These are phyloP conservation scores for Campoplex capitator DNA, from an alignment of 2,888 invertebrate species.

Conservation along the genomic window DNA sequence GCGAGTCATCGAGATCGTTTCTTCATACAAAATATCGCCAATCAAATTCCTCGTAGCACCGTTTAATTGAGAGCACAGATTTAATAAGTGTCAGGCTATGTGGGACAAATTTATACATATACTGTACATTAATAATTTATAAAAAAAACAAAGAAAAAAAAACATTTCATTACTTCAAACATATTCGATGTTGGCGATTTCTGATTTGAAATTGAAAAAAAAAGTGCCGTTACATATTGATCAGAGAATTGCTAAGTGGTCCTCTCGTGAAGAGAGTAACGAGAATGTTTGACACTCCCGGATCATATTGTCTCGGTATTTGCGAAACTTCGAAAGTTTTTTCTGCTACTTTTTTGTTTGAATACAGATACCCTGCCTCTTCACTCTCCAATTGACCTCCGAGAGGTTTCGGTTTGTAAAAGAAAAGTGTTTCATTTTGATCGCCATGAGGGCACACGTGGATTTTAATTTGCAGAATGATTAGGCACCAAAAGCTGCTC, in stretches of 20 bases:
- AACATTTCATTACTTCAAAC: constrained; percentile 16
- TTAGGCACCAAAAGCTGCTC: constrained; percentile 50
- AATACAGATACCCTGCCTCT: background rate
- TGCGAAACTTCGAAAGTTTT: constrained; percentile 3
- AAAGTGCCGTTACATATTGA: constrained; percentile 48
- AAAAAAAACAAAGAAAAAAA: constrained; percentile 2
- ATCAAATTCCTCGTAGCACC: constrained; percentile 34
- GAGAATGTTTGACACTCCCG: constrained; percentile 41
- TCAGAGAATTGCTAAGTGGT: constrained; percentile 10
- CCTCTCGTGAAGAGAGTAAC: constrained; percentile 44
- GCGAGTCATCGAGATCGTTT: constrained; percentile 41
- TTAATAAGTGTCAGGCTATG: constrained; percentile 26
- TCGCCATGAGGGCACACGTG: constrained; percentile 29
- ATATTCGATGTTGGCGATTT: constrained; percentile 36
- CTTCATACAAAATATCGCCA: constrained; percentile 30
- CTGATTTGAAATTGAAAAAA: constrained; percentile 62
- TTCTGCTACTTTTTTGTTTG: constrained; percentile 9
- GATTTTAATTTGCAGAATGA: constrained; percentile 55
- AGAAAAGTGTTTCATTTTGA: constrained; percentile 26
- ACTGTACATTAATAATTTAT: background rate
- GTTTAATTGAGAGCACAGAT: constrained; percentile 55
- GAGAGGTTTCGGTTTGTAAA: background rate
- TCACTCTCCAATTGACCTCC: constrained; percentile 4
- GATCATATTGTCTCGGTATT: constrained; percentile 12
- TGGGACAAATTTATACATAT: background rate